Conservation (phyloP, 2,888 invertebrate genomes). For the Eupithecia abbreviata region DNA sequence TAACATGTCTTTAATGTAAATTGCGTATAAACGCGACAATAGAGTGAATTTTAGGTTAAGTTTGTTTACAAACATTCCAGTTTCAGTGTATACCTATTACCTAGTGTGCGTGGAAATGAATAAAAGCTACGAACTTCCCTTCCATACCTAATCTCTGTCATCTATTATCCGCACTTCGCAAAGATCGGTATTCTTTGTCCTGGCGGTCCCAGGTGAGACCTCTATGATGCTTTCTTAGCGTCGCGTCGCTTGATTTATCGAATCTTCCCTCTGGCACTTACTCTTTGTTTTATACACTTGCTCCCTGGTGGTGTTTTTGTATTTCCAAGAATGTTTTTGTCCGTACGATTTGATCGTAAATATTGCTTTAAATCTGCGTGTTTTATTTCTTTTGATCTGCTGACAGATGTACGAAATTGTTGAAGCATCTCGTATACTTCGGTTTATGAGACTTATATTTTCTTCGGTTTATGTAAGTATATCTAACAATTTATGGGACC, state of each 20-base stretch:
- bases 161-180: constrained; percentile 60
- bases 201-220: constrained; percentile 48
- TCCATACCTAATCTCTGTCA: constrained; percentile 38
- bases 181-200: constrained; percentile 58
- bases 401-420: constrained; percentile 11
- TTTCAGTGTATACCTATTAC: no score
- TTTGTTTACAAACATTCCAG: no score
- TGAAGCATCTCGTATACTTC: background rate
- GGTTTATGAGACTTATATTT: background rate
- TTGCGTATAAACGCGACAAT: no score
- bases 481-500: background rate
- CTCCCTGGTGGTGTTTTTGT: constrained; percentile 46
- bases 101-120: constrained; percentile 1
- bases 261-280: constrained; percentile 43
- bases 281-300: constrained; percentile 52
- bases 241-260: constrained; percentile 64
- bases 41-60: no score
- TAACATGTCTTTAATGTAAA: no score
- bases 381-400: constrained; percentile 9
- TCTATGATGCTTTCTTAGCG: constrained; percentile 51
- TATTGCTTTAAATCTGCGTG: constrained; percentile 38
- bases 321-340: constrained; percentile 47
- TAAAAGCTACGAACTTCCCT: constrained; percentile 6
- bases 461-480: background rate
- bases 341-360: constrained; percentile 54